phyloP scores from a whole-genome alignment of 2,888 invertebrate genomes.

The Eupeodes luniger region DNA sequence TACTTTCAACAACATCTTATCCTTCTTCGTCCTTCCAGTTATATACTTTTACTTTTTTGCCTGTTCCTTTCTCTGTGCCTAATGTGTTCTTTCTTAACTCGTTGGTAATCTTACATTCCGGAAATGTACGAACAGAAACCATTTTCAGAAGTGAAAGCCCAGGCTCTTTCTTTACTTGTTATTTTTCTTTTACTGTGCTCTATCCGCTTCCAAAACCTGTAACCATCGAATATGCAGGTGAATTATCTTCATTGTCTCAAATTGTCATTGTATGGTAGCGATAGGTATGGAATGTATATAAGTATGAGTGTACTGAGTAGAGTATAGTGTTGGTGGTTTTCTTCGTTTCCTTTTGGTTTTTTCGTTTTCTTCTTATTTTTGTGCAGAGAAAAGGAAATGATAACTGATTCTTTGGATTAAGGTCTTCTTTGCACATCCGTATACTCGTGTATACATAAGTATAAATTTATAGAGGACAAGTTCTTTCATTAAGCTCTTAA shows the following conservation, averaged over 20 bases:
- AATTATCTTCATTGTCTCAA: constrained; percentile 60
- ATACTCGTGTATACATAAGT: constrained; percentile 43
- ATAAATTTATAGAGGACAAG: constrained; percentile 34
- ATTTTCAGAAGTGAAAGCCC: constrained; percentile 50
- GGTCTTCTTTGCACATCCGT: constrained; percentile 60
- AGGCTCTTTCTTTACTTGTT: constrained; percentile 14
- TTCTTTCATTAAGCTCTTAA: constrained; percentile 71
- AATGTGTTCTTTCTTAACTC: constrained; percentile 62
- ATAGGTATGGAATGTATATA: background rate
- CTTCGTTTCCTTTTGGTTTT: constrained; percentile 19
- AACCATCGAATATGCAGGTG: constrained; percentile 71
- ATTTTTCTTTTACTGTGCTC: background rate
- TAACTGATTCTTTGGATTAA: constrained; percentile 68
- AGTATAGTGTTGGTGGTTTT: constrained; percentile 39
- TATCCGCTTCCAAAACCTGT: constrained; percentile 50
- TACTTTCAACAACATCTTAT: constrained; percentile 65
- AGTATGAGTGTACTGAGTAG: background rate
- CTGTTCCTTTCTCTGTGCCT: constrained; percentile 31
- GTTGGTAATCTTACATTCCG: constrained; percentile 64
- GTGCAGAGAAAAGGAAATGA: constrained; percentile 56
- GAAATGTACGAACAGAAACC: constrained; percentile 48
- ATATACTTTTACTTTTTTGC: constrained; percentile 48
- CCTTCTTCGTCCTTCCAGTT: constrained; percentile 1
- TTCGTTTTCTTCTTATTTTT: constrained; percentile 3
- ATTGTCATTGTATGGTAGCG: constrained; percentile 22